Evolutionary conservation across 2,113 vertebrate genomes (phyloP).

Genomic region (Acinonyx jubatus): DNA sequence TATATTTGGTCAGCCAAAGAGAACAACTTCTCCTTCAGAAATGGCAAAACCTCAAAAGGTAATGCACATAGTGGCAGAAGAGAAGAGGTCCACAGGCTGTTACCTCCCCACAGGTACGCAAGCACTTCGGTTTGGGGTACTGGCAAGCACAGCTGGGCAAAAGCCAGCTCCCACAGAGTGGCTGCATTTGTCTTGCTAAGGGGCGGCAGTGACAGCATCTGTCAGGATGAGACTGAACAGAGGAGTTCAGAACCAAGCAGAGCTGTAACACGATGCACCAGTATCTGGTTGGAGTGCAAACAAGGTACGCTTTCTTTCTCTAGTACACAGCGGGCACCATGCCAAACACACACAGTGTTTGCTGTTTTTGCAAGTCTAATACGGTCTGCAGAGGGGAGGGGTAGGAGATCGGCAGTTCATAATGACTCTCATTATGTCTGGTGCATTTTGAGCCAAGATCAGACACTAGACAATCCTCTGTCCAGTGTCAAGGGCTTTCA

Average conservation of each 20-base stretch:
- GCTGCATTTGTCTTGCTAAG: constrained; percentile 63
- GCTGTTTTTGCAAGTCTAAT: constrained; percentile 78
- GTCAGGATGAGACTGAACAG: constrained; percentile 57
- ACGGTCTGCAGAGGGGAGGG: constrained; percentile 57
- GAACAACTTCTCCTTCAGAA: constrained; percentile 5
- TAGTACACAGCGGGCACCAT: constrained; percentile 56
- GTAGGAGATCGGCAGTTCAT: constrained; percentile 74
- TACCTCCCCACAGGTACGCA: constrained; percentile 28
- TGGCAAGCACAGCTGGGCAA: constrained; percentile 41
- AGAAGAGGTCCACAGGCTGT: neutral
- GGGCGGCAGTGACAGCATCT: constrained; percentile 66
- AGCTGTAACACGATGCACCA: constrained; percentile 68
- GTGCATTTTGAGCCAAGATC: constrained; percentile 71
- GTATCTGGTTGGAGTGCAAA: constrained; percentile 69
- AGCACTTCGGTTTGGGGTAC: neutral
- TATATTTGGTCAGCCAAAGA: neutral
- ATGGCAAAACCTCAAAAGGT: neutral
- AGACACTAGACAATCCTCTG: constrained; percentile 76
- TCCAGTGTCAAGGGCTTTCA: constrained; percentile 76
- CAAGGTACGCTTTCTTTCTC: constrained; percentile 75
- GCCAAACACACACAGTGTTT: constrained; percentile 72
- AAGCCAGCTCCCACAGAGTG: constrained; percentile 55
- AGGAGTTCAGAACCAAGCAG: constrained; percentile 57
- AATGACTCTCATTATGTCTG: constrained; percentile 76
- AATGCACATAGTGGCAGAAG: neutral